Evolutionary conservation across 2,888 invertebrate genomes (phyloP).

Genomic region (Pandemis cinnamomeana): DNA sequence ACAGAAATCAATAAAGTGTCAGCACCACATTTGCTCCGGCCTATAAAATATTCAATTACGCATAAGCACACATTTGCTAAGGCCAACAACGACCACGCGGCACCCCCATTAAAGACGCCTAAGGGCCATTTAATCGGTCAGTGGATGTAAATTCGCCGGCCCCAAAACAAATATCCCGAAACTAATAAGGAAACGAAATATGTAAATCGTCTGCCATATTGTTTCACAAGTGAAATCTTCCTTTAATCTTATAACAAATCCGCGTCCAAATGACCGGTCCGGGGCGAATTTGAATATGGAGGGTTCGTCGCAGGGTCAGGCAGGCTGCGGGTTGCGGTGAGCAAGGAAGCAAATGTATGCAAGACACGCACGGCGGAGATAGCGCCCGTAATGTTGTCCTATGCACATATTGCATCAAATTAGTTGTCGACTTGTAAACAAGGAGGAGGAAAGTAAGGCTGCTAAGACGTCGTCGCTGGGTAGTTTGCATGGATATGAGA

Average conservation of each 20-base stretch:
- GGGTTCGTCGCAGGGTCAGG: constrained; percentile 79
- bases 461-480: constrained; percentile 80
- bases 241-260: constrained; percentile 86
- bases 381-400: constrained; percentile 83
- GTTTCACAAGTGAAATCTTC: constrained; percentile 85
- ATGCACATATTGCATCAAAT: constrained; percentile 86
- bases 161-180: constrained; percentile 85
- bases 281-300: constrained; percentile 81
- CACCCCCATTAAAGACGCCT: constrained; percentile 85
- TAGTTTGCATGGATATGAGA: constrained; percentile 85
- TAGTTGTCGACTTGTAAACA: constrained; percentile 85
- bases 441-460: constrained; percentile 79
- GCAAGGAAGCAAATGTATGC: constrained; percentile 81
- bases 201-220: constrained; percentile 84
- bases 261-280: constrained; percentile 84
- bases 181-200: constrained; percentile 85
- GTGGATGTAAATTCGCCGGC: constrained; percentile 83
- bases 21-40: constrained; percentile 74
- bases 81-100: constrained; percentile 84
- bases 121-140: constrained; percentile 85
- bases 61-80: constrained; percentile 84
- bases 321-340: constrained; percentile 71
- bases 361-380: constrained; percentile 82
- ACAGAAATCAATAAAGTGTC: constrained; percentile 74
- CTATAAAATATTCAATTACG: constrained; percentile 85